Percentiles rank a stretch among this genome's conserved stretches.
Evolutionary conservation across 1,140 invertebrate genomes (phyloP).

Genomic region (Bathynomus jamesi): DNA sequence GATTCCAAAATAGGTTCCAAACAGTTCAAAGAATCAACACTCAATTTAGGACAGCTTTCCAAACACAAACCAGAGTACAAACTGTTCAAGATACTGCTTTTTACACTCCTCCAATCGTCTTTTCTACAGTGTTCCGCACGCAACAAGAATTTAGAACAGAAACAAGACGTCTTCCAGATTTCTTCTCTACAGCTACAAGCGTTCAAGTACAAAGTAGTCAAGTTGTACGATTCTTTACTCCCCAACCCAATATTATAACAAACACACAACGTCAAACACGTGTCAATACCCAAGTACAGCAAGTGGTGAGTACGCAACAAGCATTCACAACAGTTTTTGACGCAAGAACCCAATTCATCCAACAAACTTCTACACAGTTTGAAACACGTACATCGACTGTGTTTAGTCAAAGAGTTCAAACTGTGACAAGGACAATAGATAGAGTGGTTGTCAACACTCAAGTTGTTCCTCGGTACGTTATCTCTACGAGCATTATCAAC

Average conservation of each 20-base stretch:
- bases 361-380: constrained; percentile 13
- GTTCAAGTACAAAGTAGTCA: constrained; percentile 23
- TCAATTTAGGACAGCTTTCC: not conserved
- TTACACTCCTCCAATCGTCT: constrained; percentile 1
- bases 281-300: constrained; percentile 18
- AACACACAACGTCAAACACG: constrained; percentile 7
- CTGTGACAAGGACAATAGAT: constrained; percentile 15
- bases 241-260: constrained; percentile 7
- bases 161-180: constrained; percentile 1
- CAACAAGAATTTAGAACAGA: constrained; percentile 12
- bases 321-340: constrained; percentile 16
- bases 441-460: constrained; percentile 11
- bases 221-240: constrained; percentile 15
- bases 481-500: constrained; percentile 21
- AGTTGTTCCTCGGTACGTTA: constrained; percentile 17
- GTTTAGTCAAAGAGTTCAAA: constrained; percentile 14
- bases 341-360: constrained; percentile 17
- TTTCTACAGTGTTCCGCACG: constrained; percentile 12
- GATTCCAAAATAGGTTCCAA: not conserved
- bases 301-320: constrained; percentile 20
- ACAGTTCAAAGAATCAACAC: constrained; percentile 1
- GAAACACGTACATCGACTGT: constrained; percentile 17
- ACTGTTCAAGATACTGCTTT: constrained; percentile 5
- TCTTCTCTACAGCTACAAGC: constrained; percentile 11
- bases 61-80: constrained; percentile 12